Evolutionary conservation across 1,140 invertebrate genomes (phyloP).

Genomic region (Latrodectus geometricus): DNA sequence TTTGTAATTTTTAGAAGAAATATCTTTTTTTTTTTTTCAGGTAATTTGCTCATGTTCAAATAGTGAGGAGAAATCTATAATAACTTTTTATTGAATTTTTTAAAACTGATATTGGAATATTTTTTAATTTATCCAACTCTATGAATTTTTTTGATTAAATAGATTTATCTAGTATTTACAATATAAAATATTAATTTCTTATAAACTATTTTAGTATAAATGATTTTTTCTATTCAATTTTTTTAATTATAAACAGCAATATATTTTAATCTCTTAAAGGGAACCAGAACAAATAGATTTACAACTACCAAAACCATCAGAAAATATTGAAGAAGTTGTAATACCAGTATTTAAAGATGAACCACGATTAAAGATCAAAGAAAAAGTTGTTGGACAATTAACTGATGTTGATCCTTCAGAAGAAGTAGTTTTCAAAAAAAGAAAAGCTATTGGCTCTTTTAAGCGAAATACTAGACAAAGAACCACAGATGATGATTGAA

Average conservation of each 20-base stretch:
- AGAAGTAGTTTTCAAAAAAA: slow-evolving; percentile 51
- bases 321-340: slow-evolving; percentile 35
- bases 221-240: neutral
- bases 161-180: no score
- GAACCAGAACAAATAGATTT: slow-evolving; percentile 42
- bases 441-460: slow-evolving; percentile 20
- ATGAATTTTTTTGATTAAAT: no score
- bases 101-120: no score
- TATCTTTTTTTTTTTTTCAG: no score
- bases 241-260: neutral
- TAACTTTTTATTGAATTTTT: no score
- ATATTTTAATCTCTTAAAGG: slow-evolving; percentile 3
- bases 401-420: neutral
- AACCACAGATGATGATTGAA: slow-evolving; percentile 40
- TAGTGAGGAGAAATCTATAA: no score
- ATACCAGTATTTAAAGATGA: slow-evolving; percentile 41
- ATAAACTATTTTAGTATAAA: neutral
- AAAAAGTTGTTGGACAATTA: slow-evolving; percentile 43
- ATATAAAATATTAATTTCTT: neutral
- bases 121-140: no score
- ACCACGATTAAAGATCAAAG: slow-evolving; percentile 38
- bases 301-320: slow-evolving; percentile 46
- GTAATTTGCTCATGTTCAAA: no score
- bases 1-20: no score
- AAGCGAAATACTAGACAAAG: slow-evolving; percentile 56